Base-by-base conservation (phyloP, 2,797 vertebrate species). In the Sebastes aleutianus region DNA sequence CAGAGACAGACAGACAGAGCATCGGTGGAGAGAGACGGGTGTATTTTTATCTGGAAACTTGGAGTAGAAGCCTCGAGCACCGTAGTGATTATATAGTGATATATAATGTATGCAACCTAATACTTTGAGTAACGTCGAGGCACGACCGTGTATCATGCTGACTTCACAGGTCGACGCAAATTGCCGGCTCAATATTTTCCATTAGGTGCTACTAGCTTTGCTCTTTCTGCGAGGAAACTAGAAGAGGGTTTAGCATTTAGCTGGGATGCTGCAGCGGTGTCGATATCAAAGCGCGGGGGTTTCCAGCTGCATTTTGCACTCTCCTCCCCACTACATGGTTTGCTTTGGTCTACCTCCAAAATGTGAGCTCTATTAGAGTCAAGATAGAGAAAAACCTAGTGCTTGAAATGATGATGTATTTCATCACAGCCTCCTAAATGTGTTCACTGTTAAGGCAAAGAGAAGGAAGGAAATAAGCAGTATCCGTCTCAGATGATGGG, bases 171-270 rank as follows among this genome's bases (percentile, higher is more conserved):
- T 78, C 82, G 83, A 80, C 39, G 13, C 78, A 87, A 87, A 89
- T 88, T 87, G 87, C 76, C 39, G 5, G 64, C 79, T 89, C 88
- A 65, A 88, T 92, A 78, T 78, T 75, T 88, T 89, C 88, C 88
- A 90, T 88, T 85, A 90, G 54, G 62, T 29, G 64, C 50, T 27
- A 16, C 71, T 29, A 58, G 72, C 79, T 82, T 79, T 79, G 39
- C 77, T 82, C 70, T 82, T 80, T 80, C 67, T n/a, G 78, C 4
- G 8, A 81, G 80, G 81, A 78, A 80, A 78, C 76, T 31, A 24
- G 24, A 70, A 53, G 53, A 79, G 32, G 34, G 31, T 83, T 87
- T 62, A 57, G 36, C 47, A 61, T 80, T 61, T 50, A 61, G 80
- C 68, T 84, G 24, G 1, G n/a, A 87, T 64, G 75, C 20, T 57